These are phyloP conservation scores for Brachionus plicatilis DNA, from an alignment of 1,140 invertebrate genomes.

Conservation along the genomic window DNA sequence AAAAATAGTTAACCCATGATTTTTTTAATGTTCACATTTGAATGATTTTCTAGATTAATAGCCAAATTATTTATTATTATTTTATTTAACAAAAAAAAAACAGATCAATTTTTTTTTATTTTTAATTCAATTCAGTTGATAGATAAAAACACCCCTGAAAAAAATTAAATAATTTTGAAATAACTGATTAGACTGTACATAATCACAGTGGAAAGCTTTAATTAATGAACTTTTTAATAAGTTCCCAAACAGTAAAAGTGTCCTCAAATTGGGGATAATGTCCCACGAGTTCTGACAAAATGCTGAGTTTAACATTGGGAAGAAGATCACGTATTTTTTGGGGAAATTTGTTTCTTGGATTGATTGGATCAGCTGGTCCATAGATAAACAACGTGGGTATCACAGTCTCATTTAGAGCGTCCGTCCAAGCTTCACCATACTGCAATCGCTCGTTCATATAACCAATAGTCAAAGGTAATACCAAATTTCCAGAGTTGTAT, in stretches of 20 bases:
- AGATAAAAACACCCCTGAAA: too few species aligned
- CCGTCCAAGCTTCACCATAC: slow-evolving; percentile 42
- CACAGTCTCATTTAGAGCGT: slow-evolving; percentile 44
- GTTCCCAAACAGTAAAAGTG: slow-evolving; percentile 9
- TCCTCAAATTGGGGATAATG: slow-evolving; percentile 41
- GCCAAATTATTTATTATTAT: too few species aligned
- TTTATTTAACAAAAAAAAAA: too few species aligned
- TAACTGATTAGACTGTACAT: background rate
- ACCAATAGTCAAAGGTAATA: slow-evolving; percentile 41
- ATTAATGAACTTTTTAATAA: slow-evolving; percentile 3
- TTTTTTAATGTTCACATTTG: too few species aligned
- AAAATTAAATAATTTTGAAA: background rate
- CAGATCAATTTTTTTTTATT: too few species aligned
- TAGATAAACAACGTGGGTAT: slow-evolving; percentile 48
- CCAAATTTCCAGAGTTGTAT: slow-evolving; percentile 46
- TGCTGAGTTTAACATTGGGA: background rate
- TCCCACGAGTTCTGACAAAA: slow-evolving; percentile 8
- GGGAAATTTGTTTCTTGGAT: slow-evolving; percentile 43
- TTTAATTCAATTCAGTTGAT: too few species aligned
- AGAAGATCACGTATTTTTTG: background rate
- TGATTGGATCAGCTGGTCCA: slow-evolving; percentile 50
- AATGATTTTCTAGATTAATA: too few species aligned
- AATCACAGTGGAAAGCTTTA: background rate
- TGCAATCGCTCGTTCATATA: slow-evolving; percentile 43
- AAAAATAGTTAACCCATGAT: too few species aligned